Evolutionary conservation across 2,797 vertebrate species (phyloP), one percentile per base, ranked within the genome.

Genomic region (Cygnus olor): DNA sequence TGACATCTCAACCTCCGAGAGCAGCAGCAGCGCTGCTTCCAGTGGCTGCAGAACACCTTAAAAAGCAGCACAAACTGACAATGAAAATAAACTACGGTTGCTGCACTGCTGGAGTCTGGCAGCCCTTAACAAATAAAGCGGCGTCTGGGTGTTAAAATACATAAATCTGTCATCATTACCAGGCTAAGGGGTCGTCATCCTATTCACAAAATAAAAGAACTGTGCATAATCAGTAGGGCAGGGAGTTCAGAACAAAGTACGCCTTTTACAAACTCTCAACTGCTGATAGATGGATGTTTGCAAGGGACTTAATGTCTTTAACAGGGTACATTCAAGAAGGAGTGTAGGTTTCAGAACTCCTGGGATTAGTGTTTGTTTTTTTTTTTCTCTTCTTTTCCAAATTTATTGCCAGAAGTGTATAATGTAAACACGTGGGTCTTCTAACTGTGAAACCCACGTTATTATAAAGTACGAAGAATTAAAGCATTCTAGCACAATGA

Each of bases 231-330:
- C 92, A 97, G 96, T 83, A 96, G 95, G 96, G 95, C 96, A 91
- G 94, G 93, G 94, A 96, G 95, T 95, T 87, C 92, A 96, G 96
- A 96, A 97, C 95, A 97, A 97, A 97, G 95, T 95, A 81, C 32
- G 93, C 97, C 96, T 97, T 98, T 97, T 95, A 96, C 96, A 97
- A 95, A 98, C 96, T 93, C 96, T 90, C 94, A 74, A 74, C 94
- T 85, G 96, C 97, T 98, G 97, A 98, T 96, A 97, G 97, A 98
- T 97, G 95, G 97, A 97, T 96, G 95, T 94, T 96, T 97, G 96
- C 95, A 96, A 94, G 96, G 87, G 97, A 97, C 94, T 97, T 98
- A 98, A 98, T 98, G 97, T 96, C 94, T 98, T 98, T 97, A 97
- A 94, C 97, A 98, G 97, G 90, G 96, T 94, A 94, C 13, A 2